Base-by-base conservation (phyloP, 2,797 vertebrate species). In the Phalloptychus januarius region DNA sequence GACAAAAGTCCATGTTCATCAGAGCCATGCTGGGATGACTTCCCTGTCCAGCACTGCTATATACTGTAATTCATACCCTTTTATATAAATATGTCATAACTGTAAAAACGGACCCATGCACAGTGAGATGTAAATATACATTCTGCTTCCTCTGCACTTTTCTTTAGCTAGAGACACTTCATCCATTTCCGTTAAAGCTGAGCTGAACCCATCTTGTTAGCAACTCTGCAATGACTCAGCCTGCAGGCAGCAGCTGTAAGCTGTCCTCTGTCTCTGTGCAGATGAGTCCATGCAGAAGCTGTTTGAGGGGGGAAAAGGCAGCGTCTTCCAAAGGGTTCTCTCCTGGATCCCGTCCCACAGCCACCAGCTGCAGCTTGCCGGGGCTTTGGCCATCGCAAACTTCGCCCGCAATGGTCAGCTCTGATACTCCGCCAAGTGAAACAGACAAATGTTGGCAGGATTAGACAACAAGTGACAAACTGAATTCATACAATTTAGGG, bases 201-300 rank as follows among this genome's bases (percentile, higher is more conserved):
- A 10, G 5, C 33, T 52, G 5, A 44, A 28, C 28, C 16, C 40
- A 2, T 42, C 13, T 67, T 28, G 23, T 45, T 54, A 73, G 71
- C 20, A 36, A 4, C 72, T 25, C 5, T 48, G 45, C 33, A 18
- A 4, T 42, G 46, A 76, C 8, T 58, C n/a, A 7, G 40, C 42
- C 46, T n/a, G 2, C 2, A 50, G 38, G 40, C 3, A n/a, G 58
- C 15, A 65, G 38, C 7, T 50, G 13, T 69, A 23, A 75, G 48
- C 28, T 4, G 1, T 63, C 16, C 33, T 65, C 10, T 18, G 0
- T 40, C 56, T 65, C 54, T 40, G n/a, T 90, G 46, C 48, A 99
- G 98, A 99, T 85, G 98, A 99, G 93, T 99, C 98, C 84, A 99
- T 99, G 98, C 98, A 99, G 94, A 99, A 98, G 92, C 94, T 99